These are phyloP conservation scores for Agapornis roseicollis DNA, from an alignment of 2,113 vertebrate species.

Conservation along the genomic window DNA sequence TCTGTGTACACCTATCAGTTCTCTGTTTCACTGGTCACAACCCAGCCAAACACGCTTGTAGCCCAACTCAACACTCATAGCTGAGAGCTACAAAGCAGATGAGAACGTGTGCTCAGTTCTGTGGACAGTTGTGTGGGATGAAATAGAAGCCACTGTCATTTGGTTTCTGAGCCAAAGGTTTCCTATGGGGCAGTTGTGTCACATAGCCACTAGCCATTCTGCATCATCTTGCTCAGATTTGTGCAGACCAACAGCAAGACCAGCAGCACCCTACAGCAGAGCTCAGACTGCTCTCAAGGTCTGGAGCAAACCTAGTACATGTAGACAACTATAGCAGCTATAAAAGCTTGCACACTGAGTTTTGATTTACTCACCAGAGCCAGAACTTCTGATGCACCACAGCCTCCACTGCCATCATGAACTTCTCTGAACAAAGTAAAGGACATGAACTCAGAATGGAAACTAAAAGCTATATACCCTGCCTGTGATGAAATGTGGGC, in stretches of 20 bases:
- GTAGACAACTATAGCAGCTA: fast-evolving
- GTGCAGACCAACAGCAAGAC: neutral
- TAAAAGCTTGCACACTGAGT: neutral
- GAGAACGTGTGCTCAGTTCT: too few relatives aligned
- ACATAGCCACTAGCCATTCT: neutral
- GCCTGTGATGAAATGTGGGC: neutral
- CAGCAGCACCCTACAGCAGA: neutral
- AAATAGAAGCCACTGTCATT: neutral
- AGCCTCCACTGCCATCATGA: neutral
- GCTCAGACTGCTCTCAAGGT: neutral
- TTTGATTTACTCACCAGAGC: neutral
- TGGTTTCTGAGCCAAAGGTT: neutral
- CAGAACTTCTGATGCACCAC: neutral
- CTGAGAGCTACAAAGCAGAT: neutral
- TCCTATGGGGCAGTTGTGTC: neutral
- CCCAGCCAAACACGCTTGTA: neutral
- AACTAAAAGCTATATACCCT: neutral
- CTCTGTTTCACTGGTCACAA: neutral
- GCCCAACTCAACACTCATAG: neutral
- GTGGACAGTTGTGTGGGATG: neutral
- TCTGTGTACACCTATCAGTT: neutral
- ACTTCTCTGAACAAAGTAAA: neutral
- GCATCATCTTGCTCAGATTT: neutral
- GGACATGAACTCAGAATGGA: neutral
- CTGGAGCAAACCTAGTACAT: neutral